Percentiles rank a stretch among this genome's conserved stretches.
Conservation (phyloP, 1,140 invertebrate genomes). For the Drosophila tsacasi region DNA sequence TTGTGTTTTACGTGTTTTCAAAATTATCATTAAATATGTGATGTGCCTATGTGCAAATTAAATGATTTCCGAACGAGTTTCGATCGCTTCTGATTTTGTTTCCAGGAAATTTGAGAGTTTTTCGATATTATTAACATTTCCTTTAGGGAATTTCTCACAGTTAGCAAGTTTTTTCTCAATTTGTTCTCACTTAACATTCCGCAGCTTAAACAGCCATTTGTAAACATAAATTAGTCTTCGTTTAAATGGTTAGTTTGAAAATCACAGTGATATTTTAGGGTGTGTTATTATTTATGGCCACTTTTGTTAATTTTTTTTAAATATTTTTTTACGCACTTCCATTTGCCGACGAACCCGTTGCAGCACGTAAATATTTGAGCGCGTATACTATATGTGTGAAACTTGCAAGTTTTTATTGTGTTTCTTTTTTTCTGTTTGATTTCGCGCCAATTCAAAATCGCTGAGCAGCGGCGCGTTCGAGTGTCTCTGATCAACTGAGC, state of each 20-base stretch:
- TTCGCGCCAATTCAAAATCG: constrained; percentile 54
- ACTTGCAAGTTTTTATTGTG: constrained; percentile 22
- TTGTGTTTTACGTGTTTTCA: constrained; percentile 58
- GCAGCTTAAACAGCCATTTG: neutral
- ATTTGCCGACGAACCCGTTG: constrained; percentile 21
- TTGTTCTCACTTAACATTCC: constrained; percentile 19
- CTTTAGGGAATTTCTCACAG: neutral
- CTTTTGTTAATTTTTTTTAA: neutral
- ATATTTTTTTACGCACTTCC: constrained; percentile 27
- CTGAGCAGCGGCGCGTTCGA: constrained; percentile 68
- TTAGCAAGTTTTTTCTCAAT: constrained; percentile 14
- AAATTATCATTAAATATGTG: constrained; percentile 72
- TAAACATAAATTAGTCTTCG: neutral
- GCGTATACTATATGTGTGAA: constrained; percentile 18
- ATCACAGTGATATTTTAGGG: neutral
- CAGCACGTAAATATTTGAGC: constrained; percentile 29
- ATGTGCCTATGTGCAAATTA: constrained; percentile 64
- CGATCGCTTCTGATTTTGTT: constrained; percentile 22
- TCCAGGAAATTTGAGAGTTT: constrained; percentile 18
- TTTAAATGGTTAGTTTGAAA: neutral
- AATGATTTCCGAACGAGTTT: constrained; percentile 53
- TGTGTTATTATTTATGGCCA: neutral
- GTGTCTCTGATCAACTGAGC: constrained; percentile 83
- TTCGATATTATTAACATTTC: neutral
- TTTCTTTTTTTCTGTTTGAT: neutral